Conservation (phyloP, 2,797 vertebrate genomes). For the Huso huso region DNA sequence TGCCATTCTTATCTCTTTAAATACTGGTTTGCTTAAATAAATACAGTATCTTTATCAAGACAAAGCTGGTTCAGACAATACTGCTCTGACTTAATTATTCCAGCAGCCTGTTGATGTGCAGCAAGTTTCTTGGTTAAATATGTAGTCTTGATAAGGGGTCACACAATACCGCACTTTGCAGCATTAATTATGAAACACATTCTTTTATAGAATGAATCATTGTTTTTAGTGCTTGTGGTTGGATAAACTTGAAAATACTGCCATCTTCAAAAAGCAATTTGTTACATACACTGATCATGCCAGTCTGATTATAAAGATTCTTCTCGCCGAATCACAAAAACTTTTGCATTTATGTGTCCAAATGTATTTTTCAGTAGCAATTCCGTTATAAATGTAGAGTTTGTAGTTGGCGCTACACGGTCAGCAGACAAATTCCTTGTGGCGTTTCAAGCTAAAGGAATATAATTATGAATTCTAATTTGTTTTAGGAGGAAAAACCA, state of each 20-base stretch:
- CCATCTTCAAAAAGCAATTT: neutral
- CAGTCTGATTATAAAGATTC: too few relatives aligned
- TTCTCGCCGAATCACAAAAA: too few relatives aligned
- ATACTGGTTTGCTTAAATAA: conserved; percentile 17
- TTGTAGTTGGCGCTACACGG: too few relatives aligned
- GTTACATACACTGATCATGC: neutral
- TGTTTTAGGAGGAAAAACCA: conserved; percentile 62
- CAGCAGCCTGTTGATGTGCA: conserved; percentile 27
- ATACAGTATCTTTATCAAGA: conserved; percentile 16
- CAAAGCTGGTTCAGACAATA: conserved; percentile 16
- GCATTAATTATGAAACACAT: conserved; percentile 36
- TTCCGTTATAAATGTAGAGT: too few relatives aligned
- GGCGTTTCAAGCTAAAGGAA: too few relatives aligned
- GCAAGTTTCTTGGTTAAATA: conserved; percentile 53
- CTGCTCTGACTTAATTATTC: conserved; percentile 14
- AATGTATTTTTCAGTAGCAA: too few relatives aligned
- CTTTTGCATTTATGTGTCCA: too few relatives aligned
- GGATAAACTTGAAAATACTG: conserved; percentile 2
- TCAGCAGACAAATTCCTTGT: too few relatives aligned
- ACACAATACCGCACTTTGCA: conserved; percentile 30
- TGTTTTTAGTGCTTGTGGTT: conserved; percentile 46
- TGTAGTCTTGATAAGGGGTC: conserved; percentile 44
- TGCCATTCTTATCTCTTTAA: conserved; percentile 20
- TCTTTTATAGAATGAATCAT: conserved; percentile 49
- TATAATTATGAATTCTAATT: neutral